These are phyloP conservation scores for Crotalus horridus DNA, from an alignment of 2,113 vertebrate genomes.

Conservation along the genomic window DNA sequence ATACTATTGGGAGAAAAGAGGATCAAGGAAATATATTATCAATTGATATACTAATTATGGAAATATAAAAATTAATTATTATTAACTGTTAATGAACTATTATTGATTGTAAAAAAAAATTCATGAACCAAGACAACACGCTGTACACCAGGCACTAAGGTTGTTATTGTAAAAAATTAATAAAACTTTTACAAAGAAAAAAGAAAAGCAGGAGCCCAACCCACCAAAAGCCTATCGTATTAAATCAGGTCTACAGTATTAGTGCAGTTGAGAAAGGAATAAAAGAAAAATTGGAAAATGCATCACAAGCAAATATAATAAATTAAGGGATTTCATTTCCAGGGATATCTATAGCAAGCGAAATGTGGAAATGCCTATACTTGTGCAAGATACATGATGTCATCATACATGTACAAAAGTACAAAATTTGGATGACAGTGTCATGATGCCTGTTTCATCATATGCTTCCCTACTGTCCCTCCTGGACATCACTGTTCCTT, in stretches of 20 bases:
- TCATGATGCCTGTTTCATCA: neutral
- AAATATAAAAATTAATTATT: too few species aligned
- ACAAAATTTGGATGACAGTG: neutral
- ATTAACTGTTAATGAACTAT: too few species aligned
- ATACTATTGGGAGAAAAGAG: too few species aligned
- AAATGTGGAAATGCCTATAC: neutral
- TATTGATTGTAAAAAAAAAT: too few species aligned
- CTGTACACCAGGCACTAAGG: too few species aligned
- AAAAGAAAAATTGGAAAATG: neutral
- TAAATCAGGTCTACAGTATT: neutral
- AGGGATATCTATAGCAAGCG: neutral
- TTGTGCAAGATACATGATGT: neutral
- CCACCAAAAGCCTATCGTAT: neutral
- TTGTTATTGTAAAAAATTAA: too few species aligned
- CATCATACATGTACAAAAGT: neutral
- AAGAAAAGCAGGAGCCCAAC: neutral
- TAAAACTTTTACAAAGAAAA: too few species aligned
- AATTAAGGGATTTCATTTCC: neutral
- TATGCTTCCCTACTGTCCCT: neutral
- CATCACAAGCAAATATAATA: neutral
- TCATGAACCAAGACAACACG: too few species aligned
- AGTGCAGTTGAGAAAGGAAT: neutral
- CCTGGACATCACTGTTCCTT: neutral
- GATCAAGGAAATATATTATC: too few species aligned
- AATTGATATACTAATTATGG: too few species aligned